phyloP scores from a whole-genome alignment of 2,797 vertebrate species.

The Sebastes taczanowskii region DNA sequence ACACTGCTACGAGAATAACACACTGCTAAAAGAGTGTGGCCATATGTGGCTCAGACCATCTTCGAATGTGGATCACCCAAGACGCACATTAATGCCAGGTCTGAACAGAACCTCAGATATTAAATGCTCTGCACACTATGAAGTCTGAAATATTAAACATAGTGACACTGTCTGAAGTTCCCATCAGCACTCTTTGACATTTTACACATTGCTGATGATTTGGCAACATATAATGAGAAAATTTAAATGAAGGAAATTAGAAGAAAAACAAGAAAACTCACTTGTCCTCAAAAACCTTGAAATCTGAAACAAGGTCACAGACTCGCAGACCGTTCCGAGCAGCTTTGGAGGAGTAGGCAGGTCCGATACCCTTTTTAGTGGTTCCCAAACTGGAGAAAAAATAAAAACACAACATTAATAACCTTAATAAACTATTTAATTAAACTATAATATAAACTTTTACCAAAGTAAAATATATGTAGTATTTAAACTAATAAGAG shows the following conservation, averaged over 20 bases:
- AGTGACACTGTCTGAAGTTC: neutral
- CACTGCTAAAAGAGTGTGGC: too few relatives aligned
- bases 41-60: too few relatives aligned
- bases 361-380: conserved; percentile 88
- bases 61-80: too few relatives aligned
- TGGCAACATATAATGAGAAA: neutral
- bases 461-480: rapidly evolving
- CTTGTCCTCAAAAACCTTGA: conserved; percentile 85
- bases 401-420: neutral
- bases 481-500: neutral
- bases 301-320: conserved; percentile 86
- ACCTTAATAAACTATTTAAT: neutral
- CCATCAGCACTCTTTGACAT: neutral
- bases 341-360: conserved; percentile 88
- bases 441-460: neutral
- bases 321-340: conserved; percentile 85
- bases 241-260: neutral
- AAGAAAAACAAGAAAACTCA: conserved; percentile 61
- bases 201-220: neutral
- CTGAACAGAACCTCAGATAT: neutral
- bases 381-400: conserved; percentile 82
- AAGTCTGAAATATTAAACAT: neutral
- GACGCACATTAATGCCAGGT: too few relatives aligned
- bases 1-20: too few relatives aligned
- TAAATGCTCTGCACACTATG: neutral